These are phyloP conservation scores for Patagioenas fasciata DNA, from an alignment of 2,113 vertebrate species.

Conservation along the genomic window DNA sequence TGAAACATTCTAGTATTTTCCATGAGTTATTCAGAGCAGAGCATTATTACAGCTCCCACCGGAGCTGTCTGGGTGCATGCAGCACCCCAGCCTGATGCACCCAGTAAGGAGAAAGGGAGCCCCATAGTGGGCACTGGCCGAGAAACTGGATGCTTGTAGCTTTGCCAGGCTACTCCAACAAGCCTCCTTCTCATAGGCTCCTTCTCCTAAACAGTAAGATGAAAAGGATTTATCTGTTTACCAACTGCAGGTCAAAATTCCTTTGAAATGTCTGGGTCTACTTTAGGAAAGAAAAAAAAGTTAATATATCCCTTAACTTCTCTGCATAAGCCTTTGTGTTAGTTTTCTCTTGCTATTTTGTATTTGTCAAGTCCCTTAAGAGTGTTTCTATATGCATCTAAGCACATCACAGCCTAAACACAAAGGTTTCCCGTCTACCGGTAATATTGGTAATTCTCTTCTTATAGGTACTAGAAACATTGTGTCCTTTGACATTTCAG, in stretches of 20 bases:
- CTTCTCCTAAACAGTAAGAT: not conserved
- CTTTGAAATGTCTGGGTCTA: not conserved
- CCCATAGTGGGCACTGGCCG: not conserved
- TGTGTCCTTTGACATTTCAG: not conserved
- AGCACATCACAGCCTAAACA: not conserved
- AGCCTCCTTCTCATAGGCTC: not conserved
- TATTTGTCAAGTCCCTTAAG: not conserved
- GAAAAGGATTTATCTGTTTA: constrained; percentile 21
- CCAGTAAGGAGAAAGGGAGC: not conserved
- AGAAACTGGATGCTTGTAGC: not conserved
- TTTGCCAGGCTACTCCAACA: not conserved
- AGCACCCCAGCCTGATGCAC: not conserved
- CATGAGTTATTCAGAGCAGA: not conserved
- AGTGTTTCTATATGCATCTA: not conserved
- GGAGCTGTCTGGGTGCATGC: not conserved
- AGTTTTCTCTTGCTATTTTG: not conserved
- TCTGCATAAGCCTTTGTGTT: constrained; percentile 9
- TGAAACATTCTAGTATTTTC: not conserved
- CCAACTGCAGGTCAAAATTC: not conserved
- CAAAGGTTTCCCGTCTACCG: not conserved
- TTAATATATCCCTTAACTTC: not conserved
- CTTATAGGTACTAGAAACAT: not conserved
- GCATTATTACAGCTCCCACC: not conserved
- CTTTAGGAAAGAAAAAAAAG: not conserved
- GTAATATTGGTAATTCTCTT: not conserved